Base-by-base conservation (phyloP, 2,888 invertebrate genomes). In the Chloromyia formosa region DNA sequence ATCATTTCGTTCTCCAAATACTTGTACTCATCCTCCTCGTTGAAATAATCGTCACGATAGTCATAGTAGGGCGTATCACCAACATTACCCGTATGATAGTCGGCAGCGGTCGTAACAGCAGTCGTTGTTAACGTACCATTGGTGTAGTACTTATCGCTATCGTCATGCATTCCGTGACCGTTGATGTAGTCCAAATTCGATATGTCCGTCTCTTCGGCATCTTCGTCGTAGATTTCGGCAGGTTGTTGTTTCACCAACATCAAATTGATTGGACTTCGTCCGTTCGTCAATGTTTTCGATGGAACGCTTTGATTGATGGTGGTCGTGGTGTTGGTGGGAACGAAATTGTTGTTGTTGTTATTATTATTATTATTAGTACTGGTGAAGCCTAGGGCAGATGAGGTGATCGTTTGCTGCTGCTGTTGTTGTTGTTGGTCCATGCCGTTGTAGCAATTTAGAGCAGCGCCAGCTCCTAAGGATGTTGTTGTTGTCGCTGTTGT, bases 21-120 rank as follows among this genome's bases (percentile, higher is more conserved):
- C 73, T 84, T 84, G 74, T 82, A 84, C 78, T 85, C 85, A 78
- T 85, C 85, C 78, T 85, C 85, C 78, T 85, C 85, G 75, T 85
- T 84, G 76, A 85, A 85, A 78, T 82, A 85, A 80, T 85, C 85
- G 76, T 84, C 82, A 53, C 82, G 83, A 82, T 84, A 85, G 79
- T 84, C 82, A 81, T 85, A 85, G 79, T 82, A 78, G 16, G 75
- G 75, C 27, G 75, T 73, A 73, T 77, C 74, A 42, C 45, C 74
- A 4, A 68, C 80, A 35, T 7, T 35, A 7, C 27, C 27, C 23
- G 18, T 1, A 42, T 58, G 27, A 42, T 74, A 74, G 53, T 74
- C 49, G 27, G 54, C 58, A 40, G 5, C 9, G 12, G 22, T 71
- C 9, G 20, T 20, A 81, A 80, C 76, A 82, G 27, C 76, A 35